Conservation (phyloP, 2,888 invertebrate species). For the Trichopoda pennipes region DNA sequence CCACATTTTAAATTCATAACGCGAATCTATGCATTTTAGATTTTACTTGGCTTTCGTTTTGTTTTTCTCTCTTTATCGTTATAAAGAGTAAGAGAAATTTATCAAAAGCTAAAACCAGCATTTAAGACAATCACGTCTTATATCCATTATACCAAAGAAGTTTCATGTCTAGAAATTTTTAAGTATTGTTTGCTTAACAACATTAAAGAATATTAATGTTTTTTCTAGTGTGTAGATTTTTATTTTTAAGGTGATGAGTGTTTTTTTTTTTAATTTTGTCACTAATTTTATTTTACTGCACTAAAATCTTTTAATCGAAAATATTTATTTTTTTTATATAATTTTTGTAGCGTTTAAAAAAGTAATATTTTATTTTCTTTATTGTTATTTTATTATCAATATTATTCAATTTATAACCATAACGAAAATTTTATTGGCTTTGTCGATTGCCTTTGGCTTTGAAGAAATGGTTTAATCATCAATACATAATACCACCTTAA, state of each 20-base stretch:
- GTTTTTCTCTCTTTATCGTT: conserved; percentile 41
- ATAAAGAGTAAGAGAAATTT: conserved; percentile 64
- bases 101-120: conserved; percentile 62
- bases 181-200: neutral
- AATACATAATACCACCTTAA: neutral
- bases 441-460: conserved; percentile 9
- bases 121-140: conserved; percentile 50
- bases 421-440: conserved; percentile 37
- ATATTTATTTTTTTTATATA: neutral
- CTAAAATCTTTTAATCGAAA: neutral
- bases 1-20: conserved; percentile 63
- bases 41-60: conserved; percentile 17
- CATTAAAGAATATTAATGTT: neutral
- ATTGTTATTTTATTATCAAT: conserved; percentile 40
- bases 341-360: conserved; percentile 8
- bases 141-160: conserved; percentile 23
- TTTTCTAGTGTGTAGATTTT: neutral
- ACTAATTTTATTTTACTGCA: too few relatives aligned
- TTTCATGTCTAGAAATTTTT: conserved; percentile 31
- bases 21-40: conserved; percentile 50
- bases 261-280: too few relatives aligned
- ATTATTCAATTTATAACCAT: conserved; percentile 43
- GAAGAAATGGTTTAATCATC: conserved; percentile 11
- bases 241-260: too few relatives aligned
- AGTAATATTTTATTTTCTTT: conserved; percentile 34